Evolutionary conservation across 2,797 vertebrate genomes (phyloP).

Genomic region (Lacerta agilis): DNA sequence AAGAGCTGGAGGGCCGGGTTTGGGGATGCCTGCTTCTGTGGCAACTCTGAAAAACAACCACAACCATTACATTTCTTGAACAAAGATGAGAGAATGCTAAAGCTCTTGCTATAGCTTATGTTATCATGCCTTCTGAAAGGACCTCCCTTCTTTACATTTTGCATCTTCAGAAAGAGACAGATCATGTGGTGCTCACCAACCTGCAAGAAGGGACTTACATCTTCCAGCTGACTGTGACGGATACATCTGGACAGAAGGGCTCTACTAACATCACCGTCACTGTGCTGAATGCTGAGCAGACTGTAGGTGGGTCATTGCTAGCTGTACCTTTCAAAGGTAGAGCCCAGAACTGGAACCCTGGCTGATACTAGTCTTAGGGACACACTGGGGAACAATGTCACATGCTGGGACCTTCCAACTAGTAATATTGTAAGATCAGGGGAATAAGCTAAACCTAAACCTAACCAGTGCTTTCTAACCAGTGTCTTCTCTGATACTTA

Average conservation of each 20-base stretch:
- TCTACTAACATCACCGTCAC: slow-evolving; percentile 82
- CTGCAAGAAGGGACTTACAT: slow-evolving; percentile 87
- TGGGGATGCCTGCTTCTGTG: too few species aligned
- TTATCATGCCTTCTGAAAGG: slow-evolving; percentile 11
- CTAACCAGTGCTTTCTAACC: not conserved
- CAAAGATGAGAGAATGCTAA: not conserved
- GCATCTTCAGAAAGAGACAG: slow-evolving; percentile 73
- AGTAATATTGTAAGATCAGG: not conserved
- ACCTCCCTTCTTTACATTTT: slow-evolving; percentile 15
- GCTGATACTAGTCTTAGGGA: not conserved
- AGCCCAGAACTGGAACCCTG: not conserved
- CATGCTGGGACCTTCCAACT: not conserved
- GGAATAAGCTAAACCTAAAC: slow-evolving; percentile 7
- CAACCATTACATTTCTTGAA: too few species aligned
- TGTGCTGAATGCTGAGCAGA: slow-evolving; percentile 89
- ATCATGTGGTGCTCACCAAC: slow-evolving; percentile 85
- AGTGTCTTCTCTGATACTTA: slow-evolving; percentile 25
- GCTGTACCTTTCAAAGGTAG: not conserved
- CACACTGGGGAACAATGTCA: not conserved
- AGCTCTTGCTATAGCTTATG: not conserved
- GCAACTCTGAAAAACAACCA: too few species aligned
- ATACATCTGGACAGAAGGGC: slow-evolving; percentile 78
- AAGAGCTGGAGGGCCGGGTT: too few species aligned
- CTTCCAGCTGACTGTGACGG: slow-evolving; percentile 86
- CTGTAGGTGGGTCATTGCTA: slow-evolving; percentile 81